Evolutionary conservation across 2,797 vertebrate species (phyloP).

Genomic region (Clarias fuscus): DNA sequence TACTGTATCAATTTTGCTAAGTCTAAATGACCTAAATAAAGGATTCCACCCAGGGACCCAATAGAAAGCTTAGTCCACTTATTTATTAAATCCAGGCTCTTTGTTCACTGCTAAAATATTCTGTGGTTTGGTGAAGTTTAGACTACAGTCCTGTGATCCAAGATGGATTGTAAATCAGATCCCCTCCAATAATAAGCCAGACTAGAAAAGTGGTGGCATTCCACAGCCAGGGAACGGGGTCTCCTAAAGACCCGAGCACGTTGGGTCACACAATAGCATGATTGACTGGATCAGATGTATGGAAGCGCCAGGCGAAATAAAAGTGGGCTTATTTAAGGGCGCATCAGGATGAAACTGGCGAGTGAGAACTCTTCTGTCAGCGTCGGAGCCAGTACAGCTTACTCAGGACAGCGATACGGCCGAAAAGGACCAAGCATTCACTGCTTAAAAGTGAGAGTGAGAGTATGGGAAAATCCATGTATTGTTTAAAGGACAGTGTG

Average conservation of each 20-base stretch:
- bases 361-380: conserved; percentile 20
- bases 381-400: conserved; percentile 3
- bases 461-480: conserved; percentile 27
- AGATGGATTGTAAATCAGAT: conserved; percentile 75
- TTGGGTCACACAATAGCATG: conserved; percentile 56
- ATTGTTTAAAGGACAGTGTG: conserved; percentile 48
- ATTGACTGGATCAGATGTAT: conserved; percentile 62
- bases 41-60: conserved; percentile 72
- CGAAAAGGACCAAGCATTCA: conserved; percentile 42
- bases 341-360: conserved; percentile 43
- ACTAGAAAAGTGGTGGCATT: conserved; percentile 52
- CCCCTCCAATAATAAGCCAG: conserved; percentile 56
- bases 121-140: conserved; percentile 72
- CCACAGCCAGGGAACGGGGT: conserved; percentile 46
- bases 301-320: conserved; percentile 47
- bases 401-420: conserved; percentile 16
- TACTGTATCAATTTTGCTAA: conserved; percentile 75
- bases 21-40: conserved; percentile 78
- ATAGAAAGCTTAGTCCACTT: conserved; percentile 76
- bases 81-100: conserved; percentile 80
- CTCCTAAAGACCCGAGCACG: conserved; percentile 45
- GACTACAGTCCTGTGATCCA: conserved; percentile 74
- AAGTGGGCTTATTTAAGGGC: conserved; percentile 52
- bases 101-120: conserved; percentile 76
- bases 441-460: conserved; percentile 30